Base-by-base conservation (phyloP, 1,140 invertebrate species). In the Drosophila quadrilineata region DNA sequence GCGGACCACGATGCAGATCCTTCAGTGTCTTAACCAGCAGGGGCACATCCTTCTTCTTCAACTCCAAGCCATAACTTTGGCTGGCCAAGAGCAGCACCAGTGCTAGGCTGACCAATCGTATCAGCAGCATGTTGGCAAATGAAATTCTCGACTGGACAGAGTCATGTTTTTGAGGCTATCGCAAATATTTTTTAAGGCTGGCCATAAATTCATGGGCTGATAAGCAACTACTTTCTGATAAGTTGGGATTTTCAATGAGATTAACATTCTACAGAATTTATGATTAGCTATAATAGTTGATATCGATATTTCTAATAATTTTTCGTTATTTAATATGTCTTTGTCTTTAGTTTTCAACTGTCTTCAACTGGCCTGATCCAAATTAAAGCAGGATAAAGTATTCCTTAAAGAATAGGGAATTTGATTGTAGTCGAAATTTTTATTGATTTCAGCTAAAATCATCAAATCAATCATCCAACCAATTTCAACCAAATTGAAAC, bases 1-100 rank as follows among this genome's bases (percentile, higher is more conserved):
- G 87, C 12, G 87, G 87, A 16, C 73, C 87, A 16, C 84, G 75
- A 2, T 74, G 46, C 26, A 89, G 48, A 3, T 82, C 45, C 2
- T 64, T 73, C 0, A 88, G 41, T 1, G 57, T 87, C 29, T 49
- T 85, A 0, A 79, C 80, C 28, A 85, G 48, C 9, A 86, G 38
- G 0, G 79, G 79, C 12, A 72, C 53, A 57, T 86, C 67, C 35
- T 63, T 74, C 10, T 65, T 74, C 10, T 65, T 19, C 12, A 12
- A 21, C 6, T 71, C 45, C 14, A 48, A 19, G 19, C 45, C 46
- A 19, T 64, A 31, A 3, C 57, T 50, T 3, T 65, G 41, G 6
- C 40, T 57, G 5, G 65, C 40, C 17, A 69, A 19, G 31, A 57
- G 31, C 9, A 74, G 29, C 1, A 77, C 41, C 16, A 79, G 46